Percentiles rank a stretch among this genome's conserved stretches.
phyloP scores from a whole-genome alignment of 2,888 invertebrate species.

The Nephrotoma flavescens region DNA sequence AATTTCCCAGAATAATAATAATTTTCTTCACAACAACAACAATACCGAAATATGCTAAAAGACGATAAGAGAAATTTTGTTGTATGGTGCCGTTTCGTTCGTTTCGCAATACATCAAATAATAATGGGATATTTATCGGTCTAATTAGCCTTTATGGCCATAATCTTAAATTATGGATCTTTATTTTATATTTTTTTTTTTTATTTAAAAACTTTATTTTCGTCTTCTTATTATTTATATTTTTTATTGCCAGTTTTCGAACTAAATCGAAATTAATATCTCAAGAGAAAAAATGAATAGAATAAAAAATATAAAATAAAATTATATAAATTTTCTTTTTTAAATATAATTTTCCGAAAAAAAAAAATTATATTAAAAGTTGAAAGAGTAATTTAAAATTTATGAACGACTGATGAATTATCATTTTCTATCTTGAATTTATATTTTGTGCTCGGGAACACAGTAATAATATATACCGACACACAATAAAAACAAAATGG shows the following conservation, averaged over 20 bases:
- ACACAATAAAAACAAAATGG: not conserved
- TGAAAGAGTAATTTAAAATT: conserved; percentile 6
- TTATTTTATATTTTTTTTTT: conserved; percentile 9
- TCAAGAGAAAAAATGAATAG: not conserved
- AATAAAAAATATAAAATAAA: not conserved
- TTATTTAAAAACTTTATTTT: conserved; percentile 8
- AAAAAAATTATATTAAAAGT: conserved; percentile 2
- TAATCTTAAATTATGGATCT: conserved; percentile 15
- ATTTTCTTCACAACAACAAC: conserved; percentile 1
- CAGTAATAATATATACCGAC: not conserved
- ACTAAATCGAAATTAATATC: conserved; percentile 6
- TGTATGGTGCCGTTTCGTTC: not conserved
- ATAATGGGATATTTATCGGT: conserved; percentile 12
- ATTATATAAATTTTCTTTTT: not conserved
- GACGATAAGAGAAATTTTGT: not conserved
- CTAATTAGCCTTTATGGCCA: conserved; percentile 15
- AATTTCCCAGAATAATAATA: conserved; percentile 1
- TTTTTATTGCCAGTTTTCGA: conserved; percentile 6
- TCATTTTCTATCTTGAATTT: conserved; percentile 1
- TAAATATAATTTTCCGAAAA: not conserved
- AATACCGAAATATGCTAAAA: not conserved
- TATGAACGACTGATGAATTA: conserved; percentile 4
- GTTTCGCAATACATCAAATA: conserved; percentile 5
- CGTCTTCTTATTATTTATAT: not conserved
- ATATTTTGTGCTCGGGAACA: not conserved